These are phyloP conservation scores for Odocoileus virginianus DNA, from an alignment of 2,113 vertebrate species.

Conservation along the genomic window DNA sequence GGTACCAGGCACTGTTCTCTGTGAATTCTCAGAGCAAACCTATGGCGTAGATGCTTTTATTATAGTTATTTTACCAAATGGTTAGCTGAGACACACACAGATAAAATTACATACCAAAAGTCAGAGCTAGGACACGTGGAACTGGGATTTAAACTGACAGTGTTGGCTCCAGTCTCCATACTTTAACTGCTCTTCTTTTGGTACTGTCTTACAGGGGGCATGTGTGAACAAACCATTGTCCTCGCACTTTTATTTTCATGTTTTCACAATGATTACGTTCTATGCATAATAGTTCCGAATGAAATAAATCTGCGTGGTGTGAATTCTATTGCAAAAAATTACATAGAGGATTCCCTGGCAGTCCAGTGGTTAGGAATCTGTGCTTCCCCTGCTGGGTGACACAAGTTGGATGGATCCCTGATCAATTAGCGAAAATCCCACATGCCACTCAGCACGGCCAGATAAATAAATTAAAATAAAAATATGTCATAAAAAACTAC, in stretches of 20 bases:
- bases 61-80: not conserved
- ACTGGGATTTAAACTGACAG: not conserved
- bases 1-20: not conserved
- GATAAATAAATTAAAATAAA: not conserved
- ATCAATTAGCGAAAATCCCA: not conserved
- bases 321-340: not conserved
- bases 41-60: not conserved
- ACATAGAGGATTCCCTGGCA: not conserved
- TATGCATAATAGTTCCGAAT: not conserved
- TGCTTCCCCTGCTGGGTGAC: not conserved
- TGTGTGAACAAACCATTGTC: not conserved
- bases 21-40: not conserved
- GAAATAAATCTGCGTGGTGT: not conserved
- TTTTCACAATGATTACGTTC: not conserved
- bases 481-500: not conserved
- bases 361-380: not conserved
- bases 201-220: not conserved
- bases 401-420: not conserved
- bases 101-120: not conserved
- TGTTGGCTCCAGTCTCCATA: not conserved
- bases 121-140: not conserved
- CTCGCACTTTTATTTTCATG: not conserved
- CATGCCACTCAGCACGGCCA: not conserved
- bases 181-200: not conserved
- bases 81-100: not conserved